A percentile compares a stretch with the other conserved stretches of the same genome.
Conservation (phyloP, 2,113 vertebrate species). For the Passer domesticus region DNA sequence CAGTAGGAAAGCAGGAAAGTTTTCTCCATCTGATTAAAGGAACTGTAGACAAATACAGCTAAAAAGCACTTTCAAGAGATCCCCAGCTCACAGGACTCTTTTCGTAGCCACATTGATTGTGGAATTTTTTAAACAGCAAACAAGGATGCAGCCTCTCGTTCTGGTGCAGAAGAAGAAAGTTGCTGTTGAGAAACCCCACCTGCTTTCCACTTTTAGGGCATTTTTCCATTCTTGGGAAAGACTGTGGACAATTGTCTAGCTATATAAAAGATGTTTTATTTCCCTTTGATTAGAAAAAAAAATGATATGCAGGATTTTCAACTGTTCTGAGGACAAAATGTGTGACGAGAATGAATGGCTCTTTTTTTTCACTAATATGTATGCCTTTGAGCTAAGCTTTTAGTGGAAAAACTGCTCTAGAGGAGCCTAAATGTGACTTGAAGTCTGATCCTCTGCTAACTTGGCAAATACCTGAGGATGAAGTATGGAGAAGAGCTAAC, state of each 20-base stretch:
- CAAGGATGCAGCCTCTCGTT: not conserved
- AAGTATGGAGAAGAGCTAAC: slow-evolving; percentile 59
- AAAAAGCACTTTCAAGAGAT: not conserved
- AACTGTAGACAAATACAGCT: not conserved
- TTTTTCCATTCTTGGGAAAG: slow-evolving; percentile 36
- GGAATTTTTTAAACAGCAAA: not conserved
- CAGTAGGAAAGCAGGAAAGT: not conserved
- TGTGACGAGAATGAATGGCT: slow-evolving; percentile 56
- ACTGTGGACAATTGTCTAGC: slow-evolving; percentile 55
- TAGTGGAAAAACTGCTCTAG: slow-evolving; percentile 37
- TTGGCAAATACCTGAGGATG: slow-evolving; percentile 47
- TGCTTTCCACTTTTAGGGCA: slow-evolving; percentile 64
- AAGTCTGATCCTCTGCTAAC: slow-evolving; percentile 55
- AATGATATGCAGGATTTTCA: slow-evolving; percentile 57
- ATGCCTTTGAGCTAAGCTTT: slow-evolving; percentile 16
- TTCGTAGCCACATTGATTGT: not conserved
- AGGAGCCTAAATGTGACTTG: slow-evolving; percentile 38
- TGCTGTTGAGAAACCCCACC: slow-evolving; percentile 41
- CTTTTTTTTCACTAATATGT: slow-evolving; percentile 46
- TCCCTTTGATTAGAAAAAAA: slow-evolving; percentile 57
- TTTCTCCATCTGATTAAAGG: not conserved
- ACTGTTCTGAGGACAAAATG: slow-evolving; percentile 55
- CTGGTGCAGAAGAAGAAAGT: not conserved
- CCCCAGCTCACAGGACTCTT: not conserved
- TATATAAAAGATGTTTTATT: slow-evolving; percentile 65